Evolutionary conservation across 1,140 invertebrate genomes (phyloP), one percentile per base, ranked within the genome.

Genomic region (Helicoverpa zea): DNA sequence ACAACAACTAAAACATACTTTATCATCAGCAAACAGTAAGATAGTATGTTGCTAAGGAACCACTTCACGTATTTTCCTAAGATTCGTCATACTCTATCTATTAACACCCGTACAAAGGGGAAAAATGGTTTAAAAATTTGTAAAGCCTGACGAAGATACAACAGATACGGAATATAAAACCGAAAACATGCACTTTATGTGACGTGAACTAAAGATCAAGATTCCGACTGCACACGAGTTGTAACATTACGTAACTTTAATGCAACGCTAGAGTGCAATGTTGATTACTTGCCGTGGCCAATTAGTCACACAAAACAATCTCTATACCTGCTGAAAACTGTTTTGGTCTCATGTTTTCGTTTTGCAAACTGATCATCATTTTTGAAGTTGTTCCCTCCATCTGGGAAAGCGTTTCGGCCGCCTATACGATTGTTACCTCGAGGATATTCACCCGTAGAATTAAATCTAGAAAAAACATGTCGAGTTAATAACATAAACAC

Each of bases 281-380:
- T 18, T 49, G 12, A 49, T 16, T 23, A 18, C 14, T 49, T 47
- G 16, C 64, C 43, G 43, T 11, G 49, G 47, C 35, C 35, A 66
- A 68, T 49, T 49, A 68, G 16, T 13, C n/a, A 66, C 43, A 68
- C 5, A 68, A 68, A 79, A 54, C 49, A 29, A 54, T n/a, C 10
- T 18, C 7, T 11, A 54, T 85, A 90, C 94, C 94, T 95, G 90
- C 94, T 95, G 81, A 95, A 95, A 29, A 95, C 94, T 30, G 94
- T 95, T 90, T 95, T 95, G 7, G 94, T 95, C 85, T 95, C 94
- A 86, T 94, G 90, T 89, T 94, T 94, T 79, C 94, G 89, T 86
- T 94, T 94, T 43, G 87, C 88, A 43, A 86, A 89, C 49, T 87
- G 87, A 16, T 94, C 92, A n/a, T 92, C 90, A 83, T 90, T 92